phyloP scores from a whole-genome alignment of 1,140 invertebrate species.

The Calliopsis andreniformis region DNA sequence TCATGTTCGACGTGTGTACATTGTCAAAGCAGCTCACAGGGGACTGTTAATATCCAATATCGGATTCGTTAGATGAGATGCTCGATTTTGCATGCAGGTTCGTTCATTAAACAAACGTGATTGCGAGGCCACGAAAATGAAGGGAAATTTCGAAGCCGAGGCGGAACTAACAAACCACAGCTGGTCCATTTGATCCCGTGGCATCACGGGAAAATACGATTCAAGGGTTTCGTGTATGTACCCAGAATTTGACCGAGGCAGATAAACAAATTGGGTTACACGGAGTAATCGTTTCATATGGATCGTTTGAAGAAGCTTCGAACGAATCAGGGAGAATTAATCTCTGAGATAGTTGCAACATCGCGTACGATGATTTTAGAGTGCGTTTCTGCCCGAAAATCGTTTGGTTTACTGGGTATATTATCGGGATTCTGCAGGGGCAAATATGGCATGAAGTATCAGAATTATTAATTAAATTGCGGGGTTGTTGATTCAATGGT shows the following conservation, averaged over 20 bases:
- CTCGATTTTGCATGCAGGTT: too few species aligned
- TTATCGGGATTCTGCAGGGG: too few species aligned
- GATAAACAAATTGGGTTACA: conserved; percentile 31
- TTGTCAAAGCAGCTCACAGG: too few species aligned
- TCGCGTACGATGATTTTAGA: not conserved
- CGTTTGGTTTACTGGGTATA: too few species aligned
- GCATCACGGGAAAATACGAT: conserved; percentile 21
- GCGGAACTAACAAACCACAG: conserved; percentile 22
- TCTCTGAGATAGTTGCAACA: not conserved
- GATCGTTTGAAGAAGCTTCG: not conserved
- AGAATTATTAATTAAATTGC: too few species aligned
- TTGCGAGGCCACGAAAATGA: not conserved
- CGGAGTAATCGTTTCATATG: not conserved
- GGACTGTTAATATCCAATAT: too few species aligned
- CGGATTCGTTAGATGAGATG: too few species aligned
- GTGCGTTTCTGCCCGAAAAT: too few species aligned
- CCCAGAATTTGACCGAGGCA: conserved; percentile 14
- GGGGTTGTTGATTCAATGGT: too few species aligned
- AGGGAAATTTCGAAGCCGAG: not conserved
- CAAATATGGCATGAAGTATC: too few species aligned
- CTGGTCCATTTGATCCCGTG: conserved; percentile 11
- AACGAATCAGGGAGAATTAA: conserved; percentile 2
- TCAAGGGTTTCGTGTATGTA: not conserved
- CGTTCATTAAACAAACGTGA: not conserved
- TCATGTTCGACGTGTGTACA: too few species aligned